phyloP scores from a whole-genome alignment of 2,797 vertebrate genomes.

The Petrocephalus schoutedeni region DNA sequence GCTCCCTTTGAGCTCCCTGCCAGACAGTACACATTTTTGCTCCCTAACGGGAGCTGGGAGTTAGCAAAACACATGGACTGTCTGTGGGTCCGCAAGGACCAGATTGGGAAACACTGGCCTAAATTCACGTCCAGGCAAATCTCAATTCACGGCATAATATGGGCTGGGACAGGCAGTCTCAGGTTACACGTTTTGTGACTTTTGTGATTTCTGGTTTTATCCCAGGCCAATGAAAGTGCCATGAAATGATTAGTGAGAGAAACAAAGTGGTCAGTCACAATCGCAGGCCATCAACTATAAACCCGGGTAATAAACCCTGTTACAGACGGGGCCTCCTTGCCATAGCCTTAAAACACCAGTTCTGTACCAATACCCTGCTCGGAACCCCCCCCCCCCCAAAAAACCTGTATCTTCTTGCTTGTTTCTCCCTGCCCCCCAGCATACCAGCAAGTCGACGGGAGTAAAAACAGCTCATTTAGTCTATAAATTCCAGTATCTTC shows the following conservation, averaged over 20 bases:
- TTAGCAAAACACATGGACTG: too few species aligned
- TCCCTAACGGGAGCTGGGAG: too few species aligned
- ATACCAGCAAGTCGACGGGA: conserved; percentile 42
- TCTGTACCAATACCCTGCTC: not conserved
- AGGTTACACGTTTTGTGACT: not conserved
- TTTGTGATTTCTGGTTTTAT: not conserved
- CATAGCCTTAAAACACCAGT: not conserved
- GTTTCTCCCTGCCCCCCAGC: conserved; percentile 17
- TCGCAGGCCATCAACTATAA: not conserved
- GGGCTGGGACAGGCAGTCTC: not conserved
- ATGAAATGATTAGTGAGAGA: not conserved
- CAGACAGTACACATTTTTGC: too few species aligned
- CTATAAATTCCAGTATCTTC: conserved; percentile 38
- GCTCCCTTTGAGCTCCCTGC: too few species aligned
- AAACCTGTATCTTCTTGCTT: not conserved
- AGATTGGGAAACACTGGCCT: not conserved
- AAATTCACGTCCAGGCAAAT: not conserved
- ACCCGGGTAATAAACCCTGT: not conserved
- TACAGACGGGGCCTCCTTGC: not conserved
- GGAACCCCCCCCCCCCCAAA: not conserved
- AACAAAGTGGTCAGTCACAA: not conserved
- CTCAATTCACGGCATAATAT: not conserved
- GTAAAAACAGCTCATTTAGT: conserved; percentile 48
- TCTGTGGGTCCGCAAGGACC: too few species aligned
- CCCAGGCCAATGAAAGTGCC: not conserved